A percentile compares a stretch with the other conserved stretches of the same genome.
Evolutionary conservation across 2,888 invertebrate genomes (phyloP).

Genomic region (Notodonta ziczac): DNA sequence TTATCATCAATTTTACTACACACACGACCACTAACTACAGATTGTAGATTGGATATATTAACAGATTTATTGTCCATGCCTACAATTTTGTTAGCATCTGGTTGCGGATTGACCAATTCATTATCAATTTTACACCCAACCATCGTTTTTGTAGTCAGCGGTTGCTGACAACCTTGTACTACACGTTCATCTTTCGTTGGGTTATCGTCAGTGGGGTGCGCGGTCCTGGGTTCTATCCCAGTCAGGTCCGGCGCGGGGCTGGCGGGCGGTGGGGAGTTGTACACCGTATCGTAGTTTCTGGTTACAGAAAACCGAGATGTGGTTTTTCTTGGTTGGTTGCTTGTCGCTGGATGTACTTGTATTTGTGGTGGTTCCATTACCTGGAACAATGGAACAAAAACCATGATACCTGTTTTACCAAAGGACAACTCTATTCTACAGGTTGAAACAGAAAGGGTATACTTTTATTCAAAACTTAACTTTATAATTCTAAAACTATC

Average conservation of each 20-base stretch:
- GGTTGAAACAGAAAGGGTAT: too few species aligned
- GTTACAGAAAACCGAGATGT: conserved; percentile 75
- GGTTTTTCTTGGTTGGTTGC: conserved; percentile 81
- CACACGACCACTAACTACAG: neutral
- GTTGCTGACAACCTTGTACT: neutral
- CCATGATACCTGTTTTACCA: too few species aligned
- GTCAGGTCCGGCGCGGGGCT: conserved; percentile 20
- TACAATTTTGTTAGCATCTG: neutral
- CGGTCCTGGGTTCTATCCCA: neutral
- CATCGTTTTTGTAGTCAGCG: neutral
- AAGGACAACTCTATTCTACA: too few species aligned
- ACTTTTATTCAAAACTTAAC: too few species aligned
- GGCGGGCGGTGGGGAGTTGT: conserved; percentile 52
- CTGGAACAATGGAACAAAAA: conserved; percentile 39
- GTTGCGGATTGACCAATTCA: neutral
- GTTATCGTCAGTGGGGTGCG: neutral
- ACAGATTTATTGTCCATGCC: neutral
- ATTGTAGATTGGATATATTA: neutral
- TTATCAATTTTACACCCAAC: neutral
- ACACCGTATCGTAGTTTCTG: conserved; percentile 71
- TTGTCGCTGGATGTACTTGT: conserved; percentile 84
- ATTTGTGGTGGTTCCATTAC: conserved; percentile 72
- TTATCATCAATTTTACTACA: neutral
- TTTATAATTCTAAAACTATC: too few species aligned
- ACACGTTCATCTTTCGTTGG: neutral